These are phyloP conservation scores for Alosa sapidissima DNA, from an alignment of 2,797 vertebrate species.

Conservation along the genomic window DNA sequence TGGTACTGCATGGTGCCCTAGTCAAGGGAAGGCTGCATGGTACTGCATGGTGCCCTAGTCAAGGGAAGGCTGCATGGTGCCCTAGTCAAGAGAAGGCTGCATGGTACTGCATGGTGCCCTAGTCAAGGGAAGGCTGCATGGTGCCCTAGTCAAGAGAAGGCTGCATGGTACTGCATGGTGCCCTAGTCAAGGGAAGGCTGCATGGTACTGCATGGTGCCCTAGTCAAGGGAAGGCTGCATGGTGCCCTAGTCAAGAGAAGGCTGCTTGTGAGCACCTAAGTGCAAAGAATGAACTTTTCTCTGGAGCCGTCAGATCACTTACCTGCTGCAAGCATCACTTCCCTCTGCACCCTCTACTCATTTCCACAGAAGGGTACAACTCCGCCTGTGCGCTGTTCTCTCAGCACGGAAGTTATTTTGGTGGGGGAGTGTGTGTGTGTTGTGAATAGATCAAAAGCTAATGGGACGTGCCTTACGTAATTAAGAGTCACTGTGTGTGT, in stretches of 20 bases:
- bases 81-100: constrained; percentile 46
- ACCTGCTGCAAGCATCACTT: neutral
- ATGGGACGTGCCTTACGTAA: constrained; percentile 79
- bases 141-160: too few species aligned
- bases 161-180: too few species aligned
- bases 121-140: too few species aligned
- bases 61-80: constrained; percentile 30
- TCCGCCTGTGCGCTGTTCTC: neutral
- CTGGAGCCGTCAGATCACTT: neutral
- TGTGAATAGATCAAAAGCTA: constrained; percentile 74
- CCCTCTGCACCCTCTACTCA: neutral
- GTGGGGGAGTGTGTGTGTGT: constrained; percentile 62
- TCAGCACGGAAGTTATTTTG: constrained; percentile 68
- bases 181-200: too few species aligned
- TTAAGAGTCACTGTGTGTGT: constrained; percentile 77
- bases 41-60: too few species aligned
- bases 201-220: too few species aligned
- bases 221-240: too few species aligned
- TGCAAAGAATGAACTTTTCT: neutral
- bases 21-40: neutral
- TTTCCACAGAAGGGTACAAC: neutral
- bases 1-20: too few species aligned
- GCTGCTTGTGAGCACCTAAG: neutral
- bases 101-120: too few species aligned
- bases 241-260: neutral